Percentiles rank a stretch among this genome's conserved stretches.
These are phyloP conservation scores for Morpho helenor DNA, from an alignment of 2,888 invertebrate species.

Conservation along the genomic window DNA sequence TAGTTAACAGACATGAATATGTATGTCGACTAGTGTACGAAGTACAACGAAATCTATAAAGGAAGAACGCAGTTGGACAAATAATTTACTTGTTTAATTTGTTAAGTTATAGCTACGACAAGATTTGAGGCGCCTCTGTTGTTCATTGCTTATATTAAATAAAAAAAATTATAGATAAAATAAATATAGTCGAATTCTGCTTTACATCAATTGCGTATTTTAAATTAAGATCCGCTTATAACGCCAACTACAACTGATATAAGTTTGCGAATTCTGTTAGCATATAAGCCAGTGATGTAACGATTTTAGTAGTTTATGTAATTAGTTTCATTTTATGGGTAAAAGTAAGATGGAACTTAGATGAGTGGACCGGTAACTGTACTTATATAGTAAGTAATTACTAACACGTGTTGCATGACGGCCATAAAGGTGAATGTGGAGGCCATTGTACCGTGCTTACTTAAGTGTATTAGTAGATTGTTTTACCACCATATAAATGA, in stretches of 20 bases:
- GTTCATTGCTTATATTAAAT: no score
- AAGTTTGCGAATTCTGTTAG: no score
- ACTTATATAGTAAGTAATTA: slow-evolving; percentile 14
- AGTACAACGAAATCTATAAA: slow-evolving; percentile 33
- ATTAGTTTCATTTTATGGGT: no score
- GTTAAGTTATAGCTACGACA: slow-evolving; percentile 6
- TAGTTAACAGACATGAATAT: slow-evolving; percentile 13
- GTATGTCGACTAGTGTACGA: slow-evolving; percentile 5
- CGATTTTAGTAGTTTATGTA: no score
- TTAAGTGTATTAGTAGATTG: slow-evolving; percentile 27
- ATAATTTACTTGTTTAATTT: slow-evolving; percentile 32
- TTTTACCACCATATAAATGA: slow-evolving; percentile 16
- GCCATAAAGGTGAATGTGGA: slow-evolving; percentile 31
- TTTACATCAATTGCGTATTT: no score
- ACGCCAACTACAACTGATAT: no score
- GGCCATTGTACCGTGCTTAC: slow-evolving; percentile 34
- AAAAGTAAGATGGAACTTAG: no score
- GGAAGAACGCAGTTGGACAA: slow-evolving; percentile 67
- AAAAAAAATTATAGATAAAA: no score
- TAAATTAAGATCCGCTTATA: no score
- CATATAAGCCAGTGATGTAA: no score
- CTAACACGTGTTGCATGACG: slow-evolving; percentile 35
- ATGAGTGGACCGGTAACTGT: slow-evolving; percentile 1
- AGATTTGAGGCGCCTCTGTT: neutral
- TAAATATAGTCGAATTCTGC: no score